A percentile compares a stretch with the other conserved stretches of the same genome.
phyloP scores from a whole-genome alignment of 2,113 vertebrate genomes.

The Chlorodrepanis virens region DNA sequence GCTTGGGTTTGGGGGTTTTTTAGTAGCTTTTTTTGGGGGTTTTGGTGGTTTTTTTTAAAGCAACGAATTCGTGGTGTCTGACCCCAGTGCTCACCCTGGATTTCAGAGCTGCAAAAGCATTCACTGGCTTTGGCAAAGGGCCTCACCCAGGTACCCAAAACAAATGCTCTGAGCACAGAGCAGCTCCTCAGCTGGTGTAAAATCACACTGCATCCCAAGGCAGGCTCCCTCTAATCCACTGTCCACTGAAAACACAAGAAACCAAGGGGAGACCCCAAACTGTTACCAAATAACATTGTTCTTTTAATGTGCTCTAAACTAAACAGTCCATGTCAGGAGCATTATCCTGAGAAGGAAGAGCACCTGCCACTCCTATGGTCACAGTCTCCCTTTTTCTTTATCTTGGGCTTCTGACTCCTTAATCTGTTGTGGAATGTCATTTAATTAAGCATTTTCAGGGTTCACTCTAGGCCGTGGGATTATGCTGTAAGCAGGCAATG shows the following conservation, averaged over 20 bases:
- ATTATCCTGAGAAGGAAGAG: not conserved
- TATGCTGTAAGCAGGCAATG: conserved; percentile 39
- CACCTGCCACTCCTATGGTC: conserved; percentile 21
- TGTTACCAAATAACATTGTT: not conserved
- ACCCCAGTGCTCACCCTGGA: not conserved
- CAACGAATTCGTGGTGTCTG: not conserved
- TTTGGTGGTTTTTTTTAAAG: no score
- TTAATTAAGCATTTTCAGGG: conserved; percentile 67
- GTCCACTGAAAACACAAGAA: not conserved
- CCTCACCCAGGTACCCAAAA: not conserved
- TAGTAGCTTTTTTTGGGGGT: not conserved
- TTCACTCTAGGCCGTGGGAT: conserved; percentile 66
- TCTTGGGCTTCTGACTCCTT: conserved; percentile 56
- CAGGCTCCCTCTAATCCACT: not conserved
- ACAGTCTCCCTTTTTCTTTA: conserved; percentile 34
- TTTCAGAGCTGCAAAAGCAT: not conserved
- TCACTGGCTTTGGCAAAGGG: not conserved
- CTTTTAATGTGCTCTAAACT: not conserved
- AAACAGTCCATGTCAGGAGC: not conserved
- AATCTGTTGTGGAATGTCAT: conserved; percentile 66
- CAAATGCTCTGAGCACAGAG: not conserved
- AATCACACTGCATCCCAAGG: not conserved
- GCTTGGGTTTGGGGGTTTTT: not conserved
- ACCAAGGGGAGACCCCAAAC: not conserved
- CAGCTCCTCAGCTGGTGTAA: not conserved